A percentile compares a stretch with the other conserved stretches of the same genome.
These are phyloP conservation scores for Macaria liturata DNA, from an alignment of 2,888 invertebrate genomes.

Conservation along the genomic window DNA sequence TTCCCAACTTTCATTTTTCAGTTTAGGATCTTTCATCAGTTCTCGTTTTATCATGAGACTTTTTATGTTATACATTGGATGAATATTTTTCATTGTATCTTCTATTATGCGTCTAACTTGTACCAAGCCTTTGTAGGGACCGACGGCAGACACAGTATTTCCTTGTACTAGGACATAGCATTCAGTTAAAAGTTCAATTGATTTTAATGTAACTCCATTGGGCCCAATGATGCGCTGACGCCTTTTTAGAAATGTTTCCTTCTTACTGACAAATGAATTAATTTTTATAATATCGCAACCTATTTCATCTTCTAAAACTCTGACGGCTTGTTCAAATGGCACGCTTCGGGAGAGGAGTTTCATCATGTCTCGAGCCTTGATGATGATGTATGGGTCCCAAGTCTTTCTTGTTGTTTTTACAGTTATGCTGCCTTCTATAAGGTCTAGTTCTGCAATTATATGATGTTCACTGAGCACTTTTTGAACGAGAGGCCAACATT, in stretches of 20 bases:
- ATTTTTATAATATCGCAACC: conserved; percentile 99
- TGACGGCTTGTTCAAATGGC: conserved; percentile 96
- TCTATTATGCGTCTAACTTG: conserved; percentile 95
- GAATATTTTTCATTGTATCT: conserved; percentile 99
- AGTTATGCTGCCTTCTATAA: conserved; percentile 96
- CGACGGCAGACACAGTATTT: conserved; percentile 98
- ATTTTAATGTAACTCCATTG: conserved; percentile 98
- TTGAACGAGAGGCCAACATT: conserved; percentile 97
- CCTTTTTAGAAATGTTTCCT: conserved; percentile 97
- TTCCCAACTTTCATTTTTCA: conserved; percentile 98
- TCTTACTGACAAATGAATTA: conserved; percentile 93
- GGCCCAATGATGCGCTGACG: conserved; percentile 97
- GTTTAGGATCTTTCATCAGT: conserved; percentile 94
- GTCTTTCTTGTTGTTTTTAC: conserved; percentile 98
- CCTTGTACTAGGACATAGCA: conserved; percentile 99
- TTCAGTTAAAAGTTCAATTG: conserved; percentile 97
- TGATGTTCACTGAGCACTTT: conserved; percentile 91
- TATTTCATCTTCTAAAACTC: conserved; percentile 94
- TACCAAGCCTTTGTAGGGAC: conserved; percentile 95
- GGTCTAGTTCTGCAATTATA: conserved; percentile 94
- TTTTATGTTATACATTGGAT: conserved; percentile 99
- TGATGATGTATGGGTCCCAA: conserved; percentile 98
- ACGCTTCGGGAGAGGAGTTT: conserved; percentile 97
- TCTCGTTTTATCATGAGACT: conserved; percentile 98
- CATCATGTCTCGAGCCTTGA: conserved; percentile 98